phyloP scores from a whole-genome alignment of 1,140 invertebrate species.

The Cherax destructor region DNA sequence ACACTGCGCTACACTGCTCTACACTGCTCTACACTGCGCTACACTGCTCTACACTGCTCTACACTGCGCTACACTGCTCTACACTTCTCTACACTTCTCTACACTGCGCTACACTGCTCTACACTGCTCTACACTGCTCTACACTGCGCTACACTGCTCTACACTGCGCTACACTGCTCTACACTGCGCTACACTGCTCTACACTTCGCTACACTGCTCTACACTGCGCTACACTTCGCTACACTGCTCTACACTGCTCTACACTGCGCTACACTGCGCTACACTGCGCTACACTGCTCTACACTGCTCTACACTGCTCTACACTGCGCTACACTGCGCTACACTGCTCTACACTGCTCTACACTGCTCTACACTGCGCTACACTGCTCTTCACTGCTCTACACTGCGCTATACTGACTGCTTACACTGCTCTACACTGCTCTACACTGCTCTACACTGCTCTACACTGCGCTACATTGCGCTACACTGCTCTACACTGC shows the following conservation, averaged over 20 bases:
- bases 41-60: neutral
- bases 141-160: too few species aligned
- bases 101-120: too few species aligned
- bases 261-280: too few species aligned
- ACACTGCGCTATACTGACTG: neutral
- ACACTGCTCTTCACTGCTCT: constrained; percentile 6
- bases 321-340: neutral
- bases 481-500: neutral
- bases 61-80: neutral
- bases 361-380: constrained; percentile 5
- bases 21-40: neutral
- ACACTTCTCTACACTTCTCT: too few species aligned
- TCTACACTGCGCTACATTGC: neutral
- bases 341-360: neutral
- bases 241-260: too few species aligned
- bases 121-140: too few species aligned
- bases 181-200: too few species aligned
- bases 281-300: neutral
- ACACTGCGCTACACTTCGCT: too few species aligned
- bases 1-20: neutral
- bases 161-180: too few species aligned
- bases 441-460: constrained; percentile 9
- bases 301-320: constrained; percentile 10
- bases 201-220: too few species aligned
- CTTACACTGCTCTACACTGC: neutral